Base-by-base conservation (phyloP, 2,113 vertebrate species). In the Mormyrus lacerda region DNA sequence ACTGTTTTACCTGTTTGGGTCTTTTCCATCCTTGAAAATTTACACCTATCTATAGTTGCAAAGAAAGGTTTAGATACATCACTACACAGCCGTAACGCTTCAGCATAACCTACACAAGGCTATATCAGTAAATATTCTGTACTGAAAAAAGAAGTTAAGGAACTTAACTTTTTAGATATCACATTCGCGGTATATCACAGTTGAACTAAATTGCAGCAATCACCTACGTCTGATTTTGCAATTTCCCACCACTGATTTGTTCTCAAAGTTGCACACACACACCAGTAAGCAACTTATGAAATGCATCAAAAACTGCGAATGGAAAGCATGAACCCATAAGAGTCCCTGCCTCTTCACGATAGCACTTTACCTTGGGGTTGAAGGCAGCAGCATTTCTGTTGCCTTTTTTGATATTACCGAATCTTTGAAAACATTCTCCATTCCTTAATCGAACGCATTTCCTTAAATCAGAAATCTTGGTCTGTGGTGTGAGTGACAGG, bases 141-240 rank as follows among this genome's bases (percentile, higher is more conserved):
- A 90, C 90, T 92, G 87, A 89, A 89, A 9, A 76, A 76, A 44
- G 15, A 88, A 21, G 24, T 76, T 35, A 88, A 44, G 88, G 27
- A 76, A 35, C 45, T 3, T 15, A 69, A 24, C 61, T 76, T 88
- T 50, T 50, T 31, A 76, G 45, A 31, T 88, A 45, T 88, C 45
- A 27, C 45, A 50, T 58, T 88, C 61, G 48, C 27, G 39, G 39
- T 88, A 45, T 48, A 48, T 48, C 44, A n/a, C 87, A 88, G 55
- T 7, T 47, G 19, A 51, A 76, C 47, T 65, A 88, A 88, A 65
- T 65, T 88, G 53, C 87, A 35, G 53, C 55, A 19, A 31, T 65
- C 35, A 65, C 1, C 87, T 69, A n/a, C 47, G 31, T 4, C 27
- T 50, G 44, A 27, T 76, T 47, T 76, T 15, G 65, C 88, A 88